Conservation (phyloP, 1,140 invertebrate species). For the Lucilia cuprina region DNA sequence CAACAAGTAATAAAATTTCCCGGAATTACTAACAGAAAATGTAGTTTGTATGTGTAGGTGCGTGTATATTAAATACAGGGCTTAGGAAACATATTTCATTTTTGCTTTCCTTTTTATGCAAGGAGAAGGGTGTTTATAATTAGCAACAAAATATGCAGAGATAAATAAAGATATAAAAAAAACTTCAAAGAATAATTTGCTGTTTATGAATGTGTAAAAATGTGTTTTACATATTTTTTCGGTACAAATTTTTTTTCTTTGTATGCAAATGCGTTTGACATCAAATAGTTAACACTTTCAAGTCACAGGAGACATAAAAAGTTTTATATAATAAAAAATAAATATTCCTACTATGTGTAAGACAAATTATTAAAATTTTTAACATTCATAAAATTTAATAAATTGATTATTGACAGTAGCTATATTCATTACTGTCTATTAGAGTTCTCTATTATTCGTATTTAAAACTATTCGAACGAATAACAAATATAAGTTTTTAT, state of each 20-base stretch:
- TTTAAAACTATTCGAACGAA: too few species aligned
- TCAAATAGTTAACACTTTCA: conserved; percentile 24
- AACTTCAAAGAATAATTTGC: neutral
- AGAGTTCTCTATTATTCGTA: too few species aligned
- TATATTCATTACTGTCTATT: too few species aligned
- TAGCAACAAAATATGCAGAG: neutral
- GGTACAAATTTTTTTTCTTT: neutral
- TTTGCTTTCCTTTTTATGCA: neutral
- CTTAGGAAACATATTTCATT: neutral
- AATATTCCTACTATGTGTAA: too few species aligned
- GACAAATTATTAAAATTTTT: too few species aligned
- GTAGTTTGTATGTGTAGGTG: too few species aligned
- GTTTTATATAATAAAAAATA: too few species aligned
- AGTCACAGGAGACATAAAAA: neutral
- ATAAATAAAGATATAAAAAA: neutral
- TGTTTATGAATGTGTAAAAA: conserved; percentile 9
- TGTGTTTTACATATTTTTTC: neutral
- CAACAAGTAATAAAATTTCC: conserved; percentile 21
- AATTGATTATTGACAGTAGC: too few species aligned
- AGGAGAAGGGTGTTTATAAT: neutral
- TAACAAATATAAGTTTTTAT: too few species aligned
- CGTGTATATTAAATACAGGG: neutral
- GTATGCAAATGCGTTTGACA: neutral
- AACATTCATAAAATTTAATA: too few species aligned
- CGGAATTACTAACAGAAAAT: neutral